Evolutionary conservation across 2,797 vertebrate genomes (phyloP), one percentile per base, ranked within the genome.

Genomic region (Lacerta viridis): DNA sequence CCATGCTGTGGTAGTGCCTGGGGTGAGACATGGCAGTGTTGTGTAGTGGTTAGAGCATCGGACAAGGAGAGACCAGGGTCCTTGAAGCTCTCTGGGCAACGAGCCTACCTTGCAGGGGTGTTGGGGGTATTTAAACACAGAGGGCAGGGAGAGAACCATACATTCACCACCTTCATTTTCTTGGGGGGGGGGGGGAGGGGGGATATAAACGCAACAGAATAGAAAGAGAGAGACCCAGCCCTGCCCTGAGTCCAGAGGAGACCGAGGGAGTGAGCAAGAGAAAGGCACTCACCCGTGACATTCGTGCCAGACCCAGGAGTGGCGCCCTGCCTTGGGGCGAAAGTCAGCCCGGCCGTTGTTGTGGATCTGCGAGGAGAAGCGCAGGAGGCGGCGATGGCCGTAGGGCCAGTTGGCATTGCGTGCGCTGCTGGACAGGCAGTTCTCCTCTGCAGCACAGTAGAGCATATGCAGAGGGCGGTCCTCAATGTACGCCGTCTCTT

Each of bases 1-100:
- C 98, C 99, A 99, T 99, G 92, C 99, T 99, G 97, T 99, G 99
- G 94, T 99, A 99, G 95, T 99, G 99, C 93, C 99, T 99, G 93
- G 61, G 87, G 71, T 0, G 5, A 74, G 50, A 55, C 13, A 55
- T 15, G 50, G 50, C 50, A 15, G 50, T 4, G 50, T 55, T 15
- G 50, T 55, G 50, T 3, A 55, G 50, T 55, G 50, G 50, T 55
- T 55, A 15, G 50, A 55, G 50, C 50, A 55, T 15, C 0, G 50
- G 50, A 15, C 50, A 50, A 50, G 46, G 46, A 13, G 46, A 50
- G 46, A 50, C 46, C 46, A 50, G 46, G 46, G 46, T 50, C 46
- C 46, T 15, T 55, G 3, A 55, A 55, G 13, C 50, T 55, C 50
- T 13, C 50, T 55, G 50, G 3, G 50, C 50, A 55, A 55, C 50